phyloP scores from a whole-genome alignment of 2,888 invertebrate genomes.

The Callyntrura guangdongensis region DNA sequence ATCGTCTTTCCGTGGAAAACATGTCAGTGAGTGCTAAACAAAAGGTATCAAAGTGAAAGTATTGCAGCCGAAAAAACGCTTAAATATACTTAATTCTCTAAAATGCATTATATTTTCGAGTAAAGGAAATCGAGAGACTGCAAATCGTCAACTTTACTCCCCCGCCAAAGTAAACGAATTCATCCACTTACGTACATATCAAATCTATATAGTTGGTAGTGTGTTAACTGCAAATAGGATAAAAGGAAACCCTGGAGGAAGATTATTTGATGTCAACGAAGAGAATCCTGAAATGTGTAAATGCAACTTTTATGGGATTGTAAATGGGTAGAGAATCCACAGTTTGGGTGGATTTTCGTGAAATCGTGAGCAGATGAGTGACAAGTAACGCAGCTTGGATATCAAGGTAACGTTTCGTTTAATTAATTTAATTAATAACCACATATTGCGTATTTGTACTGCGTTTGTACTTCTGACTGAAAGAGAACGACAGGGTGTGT shows the following conservation, averaged over 20 bases:
- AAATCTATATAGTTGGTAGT: no score
- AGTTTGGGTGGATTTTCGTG: no score
- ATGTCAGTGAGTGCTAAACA: constrained; percentile 44
- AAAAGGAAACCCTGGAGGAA: background rate
- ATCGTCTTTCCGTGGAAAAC: constrained; percentile 37
- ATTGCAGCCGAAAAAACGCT: constrained; percentile 15
- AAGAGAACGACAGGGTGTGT: no score
- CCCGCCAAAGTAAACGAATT: background rate
- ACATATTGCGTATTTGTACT: background rate
- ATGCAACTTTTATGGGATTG: no score
- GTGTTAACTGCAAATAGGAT: no score
- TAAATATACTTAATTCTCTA: background rate
- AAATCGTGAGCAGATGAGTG: background rate
- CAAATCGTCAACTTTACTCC: background rate
- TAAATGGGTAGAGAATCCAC: no score
- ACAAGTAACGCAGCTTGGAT: background rate
- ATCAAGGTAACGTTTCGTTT: background rate
- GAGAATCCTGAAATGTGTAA: no score
- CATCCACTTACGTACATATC: background rate
- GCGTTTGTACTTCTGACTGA: no score
- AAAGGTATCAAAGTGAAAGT: constrained; percentile 57
- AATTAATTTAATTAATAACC: no score
- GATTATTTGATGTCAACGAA: no score
- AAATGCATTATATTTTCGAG: constrained; percentile 19
- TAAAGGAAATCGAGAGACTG: constrained; percentile 13